These are phyloP conservation scores for Acanthiza pusilla DNA, from an alignment of 2,797 vertebrate genomes.

Conservation along the genomic window DNA sequence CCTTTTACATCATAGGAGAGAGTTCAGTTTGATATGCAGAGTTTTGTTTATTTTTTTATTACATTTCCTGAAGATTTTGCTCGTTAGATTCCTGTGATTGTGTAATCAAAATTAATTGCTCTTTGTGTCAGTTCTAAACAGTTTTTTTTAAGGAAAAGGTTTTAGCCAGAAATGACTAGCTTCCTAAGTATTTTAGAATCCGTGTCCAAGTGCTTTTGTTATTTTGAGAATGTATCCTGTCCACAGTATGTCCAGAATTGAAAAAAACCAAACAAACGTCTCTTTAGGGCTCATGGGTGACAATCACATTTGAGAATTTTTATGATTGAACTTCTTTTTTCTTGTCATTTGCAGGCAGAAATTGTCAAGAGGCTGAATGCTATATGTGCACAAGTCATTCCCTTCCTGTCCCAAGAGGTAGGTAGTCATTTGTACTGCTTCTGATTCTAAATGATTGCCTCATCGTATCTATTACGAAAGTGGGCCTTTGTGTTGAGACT, in stretches of 20 bases:
- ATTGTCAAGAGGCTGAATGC: constrained; percentile 98
- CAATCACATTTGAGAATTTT: constrained; percentile 22
- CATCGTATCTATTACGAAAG: constrained; percentile 14
- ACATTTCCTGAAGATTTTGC: background rate
- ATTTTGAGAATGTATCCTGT: background rate
- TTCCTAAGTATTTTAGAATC: background rate
- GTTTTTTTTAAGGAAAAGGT: background rate
- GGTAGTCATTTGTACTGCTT: constrained; percentile 40
- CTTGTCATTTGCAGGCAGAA: constrained; percentile 88
- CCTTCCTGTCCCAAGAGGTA: constrained; percentile 99
- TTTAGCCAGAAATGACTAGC: constrained; percentile 4
- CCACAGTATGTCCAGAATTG: background rate
- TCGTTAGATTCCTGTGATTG: background rate
- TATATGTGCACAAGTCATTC: constrained; percentile 99
- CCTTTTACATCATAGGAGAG: background rate
- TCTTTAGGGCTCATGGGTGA: constrained; percentile 24
- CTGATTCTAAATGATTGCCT: background rate
- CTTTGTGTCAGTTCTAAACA: constrained; percentile 18
- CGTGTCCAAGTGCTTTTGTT: background rate
- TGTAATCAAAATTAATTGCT: constrained; percentile 24
- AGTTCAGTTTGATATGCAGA: background rate
- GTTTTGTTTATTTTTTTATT: background rate
- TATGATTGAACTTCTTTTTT: constrained; percentile 35
- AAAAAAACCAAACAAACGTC: background rate
- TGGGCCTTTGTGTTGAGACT: background rate